These are phyloP conservation scores for Nyleta sp. DNA, from an alignment of 2,888 invertebrate species.

Conservation along the genomic window DNA sequence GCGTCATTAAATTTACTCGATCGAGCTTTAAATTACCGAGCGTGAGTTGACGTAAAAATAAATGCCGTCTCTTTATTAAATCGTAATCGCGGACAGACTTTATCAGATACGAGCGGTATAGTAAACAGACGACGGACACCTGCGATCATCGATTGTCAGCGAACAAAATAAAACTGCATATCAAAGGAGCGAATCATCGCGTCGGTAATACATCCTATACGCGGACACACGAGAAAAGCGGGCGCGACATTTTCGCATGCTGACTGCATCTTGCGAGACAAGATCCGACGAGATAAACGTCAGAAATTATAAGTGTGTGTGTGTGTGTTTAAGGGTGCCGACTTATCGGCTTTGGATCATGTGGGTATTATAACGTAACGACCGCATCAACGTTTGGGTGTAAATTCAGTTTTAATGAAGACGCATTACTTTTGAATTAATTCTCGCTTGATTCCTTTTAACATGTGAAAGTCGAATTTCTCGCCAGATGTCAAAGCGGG, in stretches of 20 bases:
- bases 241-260: constrained; percentile 50
- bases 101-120: constrained; percentile 14
- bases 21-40: too few species aligned
- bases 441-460: not conserved
- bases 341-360: constrained; percentile 47
- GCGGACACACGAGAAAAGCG: constrained; percentile 40
- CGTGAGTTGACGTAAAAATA: too few species aligned
- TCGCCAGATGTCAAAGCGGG: constrained; percentile 8
- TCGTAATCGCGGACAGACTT: too few species aligned
- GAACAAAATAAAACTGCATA: constrained; percentile 24
- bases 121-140: constrained; percentile 31
- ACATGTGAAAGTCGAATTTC: not conserved
- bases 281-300: constrained; percentile 40
- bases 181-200: too few species aligned
- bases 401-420: constrained; percentile 30
- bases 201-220: too few species aligned
- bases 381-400: too few species aligned
- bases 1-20: too few species aligned
- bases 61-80: too few species aligned
- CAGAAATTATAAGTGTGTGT: constrained; percentile 39
- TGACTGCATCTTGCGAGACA: constrained; percentile 10
- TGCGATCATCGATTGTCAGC: constrained; percentile 49
- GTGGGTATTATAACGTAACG: constrained; percentile 41
- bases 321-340: too few species aligned
- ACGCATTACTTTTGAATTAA: too few species aligned